Percentiles rank a stretch among this genome's conserved stretches.
phyloP scores from a whole-genome alignment of 2,797 vertebrate species.

The Apogon talboti region DNA sequence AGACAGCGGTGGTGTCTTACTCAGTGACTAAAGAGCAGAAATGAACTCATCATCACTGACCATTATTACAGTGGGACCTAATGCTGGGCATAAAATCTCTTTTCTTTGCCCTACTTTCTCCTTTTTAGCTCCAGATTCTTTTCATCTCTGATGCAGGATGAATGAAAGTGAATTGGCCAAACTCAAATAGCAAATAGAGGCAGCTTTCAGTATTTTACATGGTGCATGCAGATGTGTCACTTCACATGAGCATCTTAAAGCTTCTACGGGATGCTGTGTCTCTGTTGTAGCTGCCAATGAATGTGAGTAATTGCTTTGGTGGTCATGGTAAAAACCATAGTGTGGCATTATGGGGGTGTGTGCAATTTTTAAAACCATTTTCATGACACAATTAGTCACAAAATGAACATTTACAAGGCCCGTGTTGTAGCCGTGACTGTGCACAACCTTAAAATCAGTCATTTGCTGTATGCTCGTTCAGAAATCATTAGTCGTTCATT shows the following conservation, averaged over 20 bases:
- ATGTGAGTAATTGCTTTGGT: slow-evolving; percentile 27
- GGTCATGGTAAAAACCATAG: slow-evolving; percentile 3
- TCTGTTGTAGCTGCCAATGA: not conserved
- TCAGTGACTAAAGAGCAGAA: slow-evolving; percentile 31
- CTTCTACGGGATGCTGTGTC: slow-evolving; percentile 2
- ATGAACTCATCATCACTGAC: slow-evolving; percentile 53
- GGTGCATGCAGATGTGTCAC: slow-evolving; percentile 23
- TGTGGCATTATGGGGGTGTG: slow-evolving; percentile 4
- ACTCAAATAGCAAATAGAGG: slow-evolving; percentile 21
- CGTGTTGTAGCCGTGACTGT: not conserved
- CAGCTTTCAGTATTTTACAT: slow-evolving; percentile 25
- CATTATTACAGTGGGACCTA: slow-evolving; percentile 49
- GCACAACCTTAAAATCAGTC: slow-evolving; percentile 8
- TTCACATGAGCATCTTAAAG: slow-evolving; percentile 29
- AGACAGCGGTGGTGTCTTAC: slow-evolving; percentile 15
- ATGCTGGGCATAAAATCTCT: slow-evolving; percentile 39
- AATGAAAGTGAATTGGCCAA: slow-evolving; percentile 26
- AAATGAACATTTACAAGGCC: slow-evolving; percentile 22
- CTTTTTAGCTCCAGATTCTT: slow-evolving; percentile 40
- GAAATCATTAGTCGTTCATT: slow-evolving; percentile 7
- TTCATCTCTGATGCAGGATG: slow-evolving; percentile 30
- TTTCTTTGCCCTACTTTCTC: slow-evolving; percentile 55
- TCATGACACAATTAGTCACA: not conserved
- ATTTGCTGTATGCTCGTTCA: not conserved
- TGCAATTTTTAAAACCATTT: slow-evolving; percentile 16